Evolutionary conservation across 2,113 vertebrate species (phyloP).

Genomic region (Phoenicopterus ruber): DNA sequence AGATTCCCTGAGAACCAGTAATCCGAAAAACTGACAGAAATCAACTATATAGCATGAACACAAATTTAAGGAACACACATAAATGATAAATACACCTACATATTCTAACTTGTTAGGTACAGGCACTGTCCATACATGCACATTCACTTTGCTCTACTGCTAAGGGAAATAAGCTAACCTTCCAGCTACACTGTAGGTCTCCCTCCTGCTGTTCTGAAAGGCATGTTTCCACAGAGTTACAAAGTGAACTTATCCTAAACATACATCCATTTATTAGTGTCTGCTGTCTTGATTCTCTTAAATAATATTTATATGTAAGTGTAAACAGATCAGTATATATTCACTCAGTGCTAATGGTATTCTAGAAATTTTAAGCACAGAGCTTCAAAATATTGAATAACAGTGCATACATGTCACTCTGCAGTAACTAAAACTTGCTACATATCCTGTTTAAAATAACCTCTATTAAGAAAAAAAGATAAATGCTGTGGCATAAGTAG

Average conservation of each 20-base stretch:
- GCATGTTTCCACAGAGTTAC: not conserved
- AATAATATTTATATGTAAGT: not conserved
- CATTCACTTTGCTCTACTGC: not conserved
- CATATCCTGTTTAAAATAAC: not conserved
- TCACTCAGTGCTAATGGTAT: not conserved
- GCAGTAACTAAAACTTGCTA: not conserved
- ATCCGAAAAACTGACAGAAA: not conserved
- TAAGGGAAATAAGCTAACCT: not conserved
- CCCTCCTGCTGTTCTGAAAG: not conserved
- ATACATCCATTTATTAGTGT: not conserved
- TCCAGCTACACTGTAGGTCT: not conserved
- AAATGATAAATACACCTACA: not conserved
- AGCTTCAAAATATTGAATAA: not conserved
- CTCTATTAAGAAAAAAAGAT: not conserved
- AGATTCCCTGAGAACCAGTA: not conserved
- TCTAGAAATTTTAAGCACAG: not conserved
- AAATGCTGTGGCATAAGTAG: not conserved
- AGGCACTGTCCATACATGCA: rapidly evolving
- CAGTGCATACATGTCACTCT: not conserved
- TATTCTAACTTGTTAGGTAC: not conserved
- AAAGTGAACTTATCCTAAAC: not conserved
- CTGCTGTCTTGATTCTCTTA: not conserved
- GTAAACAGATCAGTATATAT: not conserved
- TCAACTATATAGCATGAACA: not conserved
- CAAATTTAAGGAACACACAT: not conserved